phyloP scores from a whole-genome alignment of 2,888 invertebrate species.

The Pachliopta kotzebuea region DNA sequence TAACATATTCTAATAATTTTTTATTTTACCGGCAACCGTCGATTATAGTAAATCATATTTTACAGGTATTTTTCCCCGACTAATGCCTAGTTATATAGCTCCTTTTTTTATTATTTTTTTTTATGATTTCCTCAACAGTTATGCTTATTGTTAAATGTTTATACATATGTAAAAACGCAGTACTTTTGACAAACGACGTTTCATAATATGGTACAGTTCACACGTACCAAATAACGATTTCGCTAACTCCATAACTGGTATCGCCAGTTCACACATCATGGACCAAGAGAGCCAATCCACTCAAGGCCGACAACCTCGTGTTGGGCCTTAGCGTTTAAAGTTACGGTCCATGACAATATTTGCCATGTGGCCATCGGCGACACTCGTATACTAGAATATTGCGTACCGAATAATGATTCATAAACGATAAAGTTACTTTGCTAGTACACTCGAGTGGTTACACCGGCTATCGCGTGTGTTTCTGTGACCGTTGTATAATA shows the following conservation, averaged over 20 bases:
- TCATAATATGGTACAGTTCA: constrained; percentile 22
- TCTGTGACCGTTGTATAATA: constrained; percentile 8
- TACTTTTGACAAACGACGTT: neutral
- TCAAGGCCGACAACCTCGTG: constrained; percentile 62
- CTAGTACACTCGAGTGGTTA: constrained; percentile 5
- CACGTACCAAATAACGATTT: constrained; percentile 27
- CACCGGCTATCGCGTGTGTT: constrained; percentile 18
- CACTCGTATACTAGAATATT: constrained; percentile 35
- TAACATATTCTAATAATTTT: too few species aligned
- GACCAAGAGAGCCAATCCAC: constrained; percentile 42
- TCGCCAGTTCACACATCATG: constrained; percentile 38
- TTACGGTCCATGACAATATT: constrained; percentile 59
- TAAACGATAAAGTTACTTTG: constrained; percentile 16
- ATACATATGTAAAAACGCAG: too few species aligned
- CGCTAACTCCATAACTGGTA: constrained; percentile 48
- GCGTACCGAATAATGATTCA: constrained; percentile 16
- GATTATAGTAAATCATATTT: too few species aligned
- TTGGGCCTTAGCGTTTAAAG: constrained; percentile 40
- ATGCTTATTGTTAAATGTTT: too few species aligned
- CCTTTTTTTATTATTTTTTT: too few species aligned
- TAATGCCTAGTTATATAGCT: too few species aligned
- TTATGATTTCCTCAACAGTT: too few species aligned
- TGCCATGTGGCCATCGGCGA: constrained; percentile 57
- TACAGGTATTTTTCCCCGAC: too few species aligned
- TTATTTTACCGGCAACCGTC: too few species aligned